phyloP scores from a whole-genome alignment of 2,888 invertebrate species.

The Phymatocera aterrima region DNA sequence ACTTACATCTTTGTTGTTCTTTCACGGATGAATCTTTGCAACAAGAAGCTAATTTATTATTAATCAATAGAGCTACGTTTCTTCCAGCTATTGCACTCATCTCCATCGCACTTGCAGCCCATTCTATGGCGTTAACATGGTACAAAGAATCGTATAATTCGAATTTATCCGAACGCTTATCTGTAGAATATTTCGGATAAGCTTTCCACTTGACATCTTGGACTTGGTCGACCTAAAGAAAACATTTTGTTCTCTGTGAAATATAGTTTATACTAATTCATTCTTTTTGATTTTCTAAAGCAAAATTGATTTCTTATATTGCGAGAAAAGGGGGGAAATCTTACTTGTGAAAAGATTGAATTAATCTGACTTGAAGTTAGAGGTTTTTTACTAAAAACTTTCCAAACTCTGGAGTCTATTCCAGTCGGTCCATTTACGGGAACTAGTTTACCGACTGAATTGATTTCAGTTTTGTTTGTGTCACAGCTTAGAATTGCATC shows the following conservation, averaged over 20 bases:
- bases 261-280: neutral
- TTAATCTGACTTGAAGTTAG: conserved; percentile 74
- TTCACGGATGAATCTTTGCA: neutral
- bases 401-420: conserved; percentile 74
- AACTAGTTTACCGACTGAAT: conserved; percentile 73
- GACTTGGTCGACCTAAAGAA: conserved; percentile 61
- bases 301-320: neutral
- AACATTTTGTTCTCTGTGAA: conserved; percentile 11
- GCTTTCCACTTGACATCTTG: conserved; percentile 76
- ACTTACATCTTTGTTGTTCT: conserved; percentile 18
- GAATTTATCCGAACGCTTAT: conserved; percentile 71
- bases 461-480: conserved; percentile 71
- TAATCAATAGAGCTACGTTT: conserved; percentile 79
- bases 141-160: conserved; percentile 76
- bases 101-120: conserved; percentile 83
- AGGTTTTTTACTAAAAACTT: conserved; percentile 77
- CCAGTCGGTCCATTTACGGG: conserved; percentile 64
- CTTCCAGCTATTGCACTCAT: conserved; percentile 80
- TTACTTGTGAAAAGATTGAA: conserved; percentile 74
- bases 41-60: conserved; percentile 66
- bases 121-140: conserved; percentile 81
- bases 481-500: conserved; percentile 75
- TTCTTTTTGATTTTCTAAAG: too few species aligned
- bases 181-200: conserved; percentile 76
- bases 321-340: conserved; percentile 46